Evolutionary conservation across 2,113 vertebrate species (phyloP).

Genomic region (Asarcornis scutulata): DNA sequence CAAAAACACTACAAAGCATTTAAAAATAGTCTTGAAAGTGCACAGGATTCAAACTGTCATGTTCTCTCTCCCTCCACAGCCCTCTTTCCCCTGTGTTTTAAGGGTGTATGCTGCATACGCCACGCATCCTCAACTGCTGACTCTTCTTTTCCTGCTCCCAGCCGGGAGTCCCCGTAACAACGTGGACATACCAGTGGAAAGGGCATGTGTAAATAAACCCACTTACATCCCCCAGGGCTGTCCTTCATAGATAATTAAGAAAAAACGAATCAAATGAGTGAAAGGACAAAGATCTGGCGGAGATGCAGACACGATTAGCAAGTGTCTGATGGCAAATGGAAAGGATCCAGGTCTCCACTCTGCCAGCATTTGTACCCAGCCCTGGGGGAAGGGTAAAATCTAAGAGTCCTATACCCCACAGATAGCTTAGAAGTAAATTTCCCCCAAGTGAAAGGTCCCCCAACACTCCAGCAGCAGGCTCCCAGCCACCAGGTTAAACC

Average conservation of each 20-base stretch:
- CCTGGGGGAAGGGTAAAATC: neutral
- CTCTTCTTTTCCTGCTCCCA: neutral
- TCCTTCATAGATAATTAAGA: neutral
- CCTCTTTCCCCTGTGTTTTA: neutral
- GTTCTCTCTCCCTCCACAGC: neutral
- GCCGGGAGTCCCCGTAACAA: neutral
- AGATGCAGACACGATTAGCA: neutral
- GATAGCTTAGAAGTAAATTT: neutral
- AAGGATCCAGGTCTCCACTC: neutral
- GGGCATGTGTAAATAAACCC: neutral
- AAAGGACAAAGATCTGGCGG: conserved; percentile 36
- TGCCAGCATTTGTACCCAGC: neutral
- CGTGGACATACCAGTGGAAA: neutral
- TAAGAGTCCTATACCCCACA: neutral
- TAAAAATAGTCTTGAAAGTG: neutral
- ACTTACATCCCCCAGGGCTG: neutral
- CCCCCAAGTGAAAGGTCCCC: neutral
- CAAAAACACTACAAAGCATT: neutral
- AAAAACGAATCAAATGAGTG: neutral
- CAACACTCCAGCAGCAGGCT: neutral
- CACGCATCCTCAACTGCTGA: neutral
- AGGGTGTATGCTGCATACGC: fast-evolving
- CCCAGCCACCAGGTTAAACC: neutral
- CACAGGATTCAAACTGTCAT: fast-evolving
- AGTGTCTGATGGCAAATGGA: conserved; percentile 6